phyloP scores from a whole-genome alignment of 2,888 invertebrate genomes.

The Epistrophella euchroma region DNA sequence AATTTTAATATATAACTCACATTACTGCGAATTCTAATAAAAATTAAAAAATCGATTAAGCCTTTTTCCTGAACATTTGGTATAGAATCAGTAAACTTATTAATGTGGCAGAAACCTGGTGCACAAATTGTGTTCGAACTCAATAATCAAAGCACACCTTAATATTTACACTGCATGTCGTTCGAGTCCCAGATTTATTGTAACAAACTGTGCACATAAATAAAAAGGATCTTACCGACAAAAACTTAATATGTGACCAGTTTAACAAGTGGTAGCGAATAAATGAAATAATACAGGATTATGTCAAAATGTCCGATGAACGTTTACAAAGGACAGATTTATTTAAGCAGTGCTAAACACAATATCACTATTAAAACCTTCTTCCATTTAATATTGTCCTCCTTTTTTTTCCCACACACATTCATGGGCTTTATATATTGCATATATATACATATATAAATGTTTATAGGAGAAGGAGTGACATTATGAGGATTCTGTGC shows the following conservation, averaged over 20 bases:
- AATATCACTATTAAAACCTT: slow-evolving; percentile 50
- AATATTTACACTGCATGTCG: neutral
- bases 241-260: slow-evolving; percentile 20
- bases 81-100: no score
- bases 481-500: slow-evolving; percentile 58
- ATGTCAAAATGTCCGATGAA: slow-evolving; percentile 47
- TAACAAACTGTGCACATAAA: neutral
- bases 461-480: slow-evolving; percentile 21
- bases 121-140: neutral
- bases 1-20: no score
- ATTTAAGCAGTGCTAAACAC: slow-evolving; percentile 56
- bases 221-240: neutral
- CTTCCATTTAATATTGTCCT: slow-evolving; percentile 43
- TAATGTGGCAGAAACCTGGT: no score
- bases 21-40: no score
- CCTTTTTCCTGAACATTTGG: no score
- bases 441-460: neutral
- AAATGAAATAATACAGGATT: slow-evolving; percentile 48
- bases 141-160: neutral
- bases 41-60: no score
- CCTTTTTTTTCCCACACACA: slow-evolving; percentile 25
- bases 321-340: slow-evolving; percentile 49
- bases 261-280: slow-evolving; percentile 21
- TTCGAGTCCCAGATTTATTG: neutral
- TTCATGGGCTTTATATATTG: slow-evolving; percentile 36